A percentile compares a stretch with the other conserved stretches of the same genome.
Conservation (phyloP, 2,113 vertebrate species). For the Okapia johnstoni region DNA sequence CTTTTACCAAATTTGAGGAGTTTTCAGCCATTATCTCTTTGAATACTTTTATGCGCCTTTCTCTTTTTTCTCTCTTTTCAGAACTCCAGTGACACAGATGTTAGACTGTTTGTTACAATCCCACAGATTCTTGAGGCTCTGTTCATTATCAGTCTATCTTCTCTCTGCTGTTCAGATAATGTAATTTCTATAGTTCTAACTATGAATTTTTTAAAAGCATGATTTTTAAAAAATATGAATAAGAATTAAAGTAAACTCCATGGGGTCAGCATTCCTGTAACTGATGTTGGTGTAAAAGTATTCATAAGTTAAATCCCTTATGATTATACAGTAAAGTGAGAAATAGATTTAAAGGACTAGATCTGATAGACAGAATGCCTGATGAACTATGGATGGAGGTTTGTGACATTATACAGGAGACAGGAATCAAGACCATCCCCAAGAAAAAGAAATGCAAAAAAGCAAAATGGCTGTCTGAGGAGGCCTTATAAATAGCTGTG, state of each 20-base stretch:
- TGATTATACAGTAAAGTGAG: no score
- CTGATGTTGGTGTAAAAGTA: not conserved
- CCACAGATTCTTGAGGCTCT: not conserved
- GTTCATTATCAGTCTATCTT: not conserved
- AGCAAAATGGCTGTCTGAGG: no score
- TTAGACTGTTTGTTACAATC: not conserved
- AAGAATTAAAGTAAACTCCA: not conserved
- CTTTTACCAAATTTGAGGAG: not conserved
- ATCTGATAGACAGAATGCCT: no score
- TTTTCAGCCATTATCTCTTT: not conserved
- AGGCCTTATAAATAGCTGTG: no score
- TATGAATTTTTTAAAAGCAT: not conserved
- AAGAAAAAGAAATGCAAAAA: no score
- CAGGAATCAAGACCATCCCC: no score
- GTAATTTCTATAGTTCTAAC: not conserved
- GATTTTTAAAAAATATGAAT: not conserved
- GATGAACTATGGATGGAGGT: no score
- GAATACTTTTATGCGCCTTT: not conserved
- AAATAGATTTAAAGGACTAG: no score
- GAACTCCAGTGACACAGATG: not conserved
- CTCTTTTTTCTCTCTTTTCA: not conserved
- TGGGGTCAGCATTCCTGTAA: not conserved
- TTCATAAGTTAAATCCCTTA: not conserved
- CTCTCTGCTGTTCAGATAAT: not conserved
- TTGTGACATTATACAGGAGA: no score